Evolutionary conservation across 2,113 vertebrate genomes (phyloP), one percentile per base, ranked within the genome.

Genomic region (Saguinus imperator): DNA sequence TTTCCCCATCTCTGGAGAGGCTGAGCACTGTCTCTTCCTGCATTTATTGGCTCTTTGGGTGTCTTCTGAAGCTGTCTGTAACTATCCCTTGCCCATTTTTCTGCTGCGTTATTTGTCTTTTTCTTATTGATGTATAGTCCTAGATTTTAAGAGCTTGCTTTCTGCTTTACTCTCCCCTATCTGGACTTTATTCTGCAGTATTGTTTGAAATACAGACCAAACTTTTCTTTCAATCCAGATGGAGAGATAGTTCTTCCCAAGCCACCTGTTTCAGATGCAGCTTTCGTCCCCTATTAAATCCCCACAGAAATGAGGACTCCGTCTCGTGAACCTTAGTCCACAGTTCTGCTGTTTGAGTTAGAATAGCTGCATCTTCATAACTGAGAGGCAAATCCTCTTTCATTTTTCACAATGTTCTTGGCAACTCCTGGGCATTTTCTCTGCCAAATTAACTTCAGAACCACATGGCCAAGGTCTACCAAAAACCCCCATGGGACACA

Each of bases 381-480:
- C 87, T 21, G 17, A 66, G 11, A 64, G 87, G 77, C 14, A 50
- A 91, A 66, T 61, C 27, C 80, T 48, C 68, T 83, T 52, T 70
- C 88, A 45, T 89, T 81, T 68, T 70, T 94, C 70, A 64, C 86
- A 35, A 9, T 72, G 75, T 45, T 89, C 84, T 94, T 89, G 75
- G 93, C 82, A 84, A 37, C 80, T 91, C 80, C 37, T 61, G 64
- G 92, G 57, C 11, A 35, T 66, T 68, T 91, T 87, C 88, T 89
- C 52, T 82, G 94, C 97, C 94, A 96, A 77, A 91, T 86, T 84
- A 87, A 64, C 94, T 96, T 94, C 76, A 94, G 95, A 95, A 81
- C 70, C 82, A n/a, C 29, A 40, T 35, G 37, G 48, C 79, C 68
- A 43, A 91, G 21, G 58, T 37, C 89, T 61, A 58, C n/a, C 37